phyloP scores from a whole-genome alignment of 2,797 vertebrate genomes.

The Valencia hispanica region DNA sequence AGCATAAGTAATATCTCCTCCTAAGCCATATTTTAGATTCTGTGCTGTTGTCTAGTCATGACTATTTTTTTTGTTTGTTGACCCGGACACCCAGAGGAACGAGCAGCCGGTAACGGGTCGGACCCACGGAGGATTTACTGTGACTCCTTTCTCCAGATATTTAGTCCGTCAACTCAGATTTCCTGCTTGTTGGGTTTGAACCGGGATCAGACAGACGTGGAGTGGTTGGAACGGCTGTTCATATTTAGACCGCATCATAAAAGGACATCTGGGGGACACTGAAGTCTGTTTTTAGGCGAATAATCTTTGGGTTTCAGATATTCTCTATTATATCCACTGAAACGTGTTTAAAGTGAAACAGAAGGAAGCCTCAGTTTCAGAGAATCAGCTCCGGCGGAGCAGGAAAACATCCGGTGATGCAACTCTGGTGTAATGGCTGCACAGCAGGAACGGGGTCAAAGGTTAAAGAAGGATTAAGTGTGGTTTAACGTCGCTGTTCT shows the following conservation, averaged over 20 bases:
- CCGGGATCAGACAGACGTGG: constrained; percentile 34
- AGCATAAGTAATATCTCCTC: too few species aligned
- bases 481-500: constrained; percentile 32
- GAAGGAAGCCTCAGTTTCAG: not conserved
- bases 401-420: constrained; percentile 14
- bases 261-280: constrained; percentile 1
- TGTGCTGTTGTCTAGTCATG: too few species aligned
- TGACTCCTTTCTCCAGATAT: constrained; percentile 38
- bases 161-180: constrained; percentile 27
- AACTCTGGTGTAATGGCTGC: constrained; percentile 39
- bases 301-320: not conserved
- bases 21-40: too few species aligned
- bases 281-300: not conserved
- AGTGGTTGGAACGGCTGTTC: constrained; percentile 27
- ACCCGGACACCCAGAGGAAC: too few species aligned
- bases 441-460: constrained; percentile 37
- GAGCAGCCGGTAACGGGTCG: too few species aligned
- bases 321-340: not conserved
- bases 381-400: not conserved
- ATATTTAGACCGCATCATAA: constrained; percentile 40
- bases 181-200: constrained; percentile 22
- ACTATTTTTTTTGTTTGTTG: too few species aligned
- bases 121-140: constrained; percentile 38
- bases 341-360: not conserved
- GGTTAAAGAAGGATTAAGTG: constrained; percentile 60